These are phyloP conservation scores for Trypoxylon attenuatum DNA, from an alignment of 2,888 invertebrate genomes.

Conservation along the genomic window DNA sequence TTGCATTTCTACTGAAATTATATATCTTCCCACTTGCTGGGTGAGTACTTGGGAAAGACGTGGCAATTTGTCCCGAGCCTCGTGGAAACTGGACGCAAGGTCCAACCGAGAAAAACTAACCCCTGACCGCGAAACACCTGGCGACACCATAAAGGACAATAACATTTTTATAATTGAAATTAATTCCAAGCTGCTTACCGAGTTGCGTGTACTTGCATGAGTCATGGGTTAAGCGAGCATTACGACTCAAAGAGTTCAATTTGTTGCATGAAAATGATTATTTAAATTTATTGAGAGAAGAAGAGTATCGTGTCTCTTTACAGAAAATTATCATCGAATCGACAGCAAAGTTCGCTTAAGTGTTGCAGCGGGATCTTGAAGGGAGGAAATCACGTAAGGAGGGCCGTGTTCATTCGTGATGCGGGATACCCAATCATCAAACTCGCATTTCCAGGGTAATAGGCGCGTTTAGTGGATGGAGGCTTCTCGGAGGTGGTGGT, in stretches of 20 bases:
- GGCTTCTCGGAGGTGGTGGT: constrained; percentile 20
- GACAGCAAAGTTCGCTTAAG: constrained; percentile 20
- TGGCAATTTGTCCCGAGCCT: neutral
- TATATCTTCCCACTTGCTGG: neutral
- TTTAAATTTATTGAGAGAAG: too few species aligned
- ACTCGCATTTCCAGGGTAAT: constrained; percentile 73
- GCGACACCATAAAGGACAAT: constrained; percentile 70
- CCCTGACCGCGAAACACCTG: constrained; percentile 72
- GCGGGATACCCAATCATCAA: constrained; percentile 70
- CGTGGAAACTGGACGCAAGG: constrained; percentile 17
- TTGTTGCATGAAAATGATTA: too few species aligned
- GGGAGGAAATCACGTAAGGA: constrained; percentile 20
- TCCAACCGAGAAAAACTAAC: constrained; percentile 60
- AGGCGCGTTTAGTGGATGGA: constrained; percentile 65
- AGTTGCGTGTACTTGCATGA: too few species aligned
- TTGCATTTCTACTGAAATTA: too few species aligned
- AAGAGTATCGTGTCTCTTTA: too few species aligned
- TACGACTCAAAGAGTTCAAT: too few species aligned
- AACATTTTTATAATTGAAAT: constrained; percentile 75
- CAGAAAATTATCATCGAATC: constrained; percentile 27
- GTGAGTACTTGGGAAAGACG: neutral
- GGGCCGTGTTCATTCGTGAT: constrained; percentile 14
- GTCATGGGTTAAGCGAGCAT: too few species aligned
- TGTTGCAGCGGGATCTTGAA: constrained; percentile 3
- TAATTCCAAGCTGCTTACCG: constrained; percentile 69